A percentile compares a stretch with the other conserved stretches of the same genome.
These are phyloP conservation scores for Hippocampus zosterae DNA, from an alignment of 2,113 vertebrate genomes.

Conservation along the genomic window DNA sequence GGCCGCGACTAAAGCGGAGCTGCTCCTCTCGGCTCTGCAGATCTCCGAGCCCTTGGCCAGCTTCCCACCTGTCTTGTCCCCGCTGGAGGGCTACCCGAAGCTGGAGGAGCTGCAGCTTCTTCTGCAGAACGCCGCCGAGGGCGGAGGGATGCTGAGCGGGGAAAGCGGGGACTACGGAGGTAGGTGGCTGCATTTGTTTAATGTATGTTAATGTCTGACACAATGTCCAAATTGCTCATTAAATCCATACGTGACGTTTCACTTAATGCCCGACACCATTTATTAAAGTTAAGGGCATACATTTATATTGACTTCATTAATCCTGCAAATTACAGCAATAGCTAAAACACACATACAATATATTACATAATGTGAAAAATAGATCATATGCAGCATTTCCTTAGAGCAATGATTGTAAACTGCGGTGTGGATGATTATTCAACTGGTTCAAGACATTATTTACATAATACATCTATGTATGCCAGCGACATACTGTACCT, in stretches of 20 bases:
- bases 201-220: neutral
- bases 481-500: too few relatives aligned
- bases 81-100: slow-evolving; percentile 88
- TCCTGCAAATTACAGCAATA: too few relatives aligned
- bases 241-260: neutral
- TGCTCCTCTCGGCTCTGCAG: slow-evolving; percentile 87
- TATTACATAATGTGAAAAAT: too few relatives aligned
- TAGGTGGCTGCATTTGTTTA: slow-evolving; percentile 60
- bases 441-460: too few relatives aligned
- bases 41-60: slow-evolving; percentile 80
- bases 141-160: slow-evolving; percentile 77
- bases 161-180: slow-evolving; percentile 84
- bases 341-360: too few relatives aligned
- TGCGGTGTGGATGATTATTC: too few relatives aligned
- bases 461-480: too few relatives aligned
- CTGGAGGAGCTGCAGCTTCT: slow-evolving; percentile 90
- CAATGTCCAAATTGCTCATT: neutral
- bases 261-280: neutral
- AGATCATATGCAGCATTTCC: too few relatives aligned
- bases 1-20: slow-evolving; percentile 88
- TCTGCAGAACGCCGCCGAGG: slow-evolving; percentile 75
- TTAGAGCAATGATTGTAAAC: too few relatives aligned
- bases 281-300: too few relatives aligned
- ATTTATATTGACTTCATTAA: too few relatives aligned
- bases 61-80: slow-evolving; percentile 76